Percentiles rank a stretch among this genome's conserved stretches.
phyloP scores from a whole-genome alignment of 2,113 vertebrate genomes.

The Prionailurus bengalensis region DNA sequence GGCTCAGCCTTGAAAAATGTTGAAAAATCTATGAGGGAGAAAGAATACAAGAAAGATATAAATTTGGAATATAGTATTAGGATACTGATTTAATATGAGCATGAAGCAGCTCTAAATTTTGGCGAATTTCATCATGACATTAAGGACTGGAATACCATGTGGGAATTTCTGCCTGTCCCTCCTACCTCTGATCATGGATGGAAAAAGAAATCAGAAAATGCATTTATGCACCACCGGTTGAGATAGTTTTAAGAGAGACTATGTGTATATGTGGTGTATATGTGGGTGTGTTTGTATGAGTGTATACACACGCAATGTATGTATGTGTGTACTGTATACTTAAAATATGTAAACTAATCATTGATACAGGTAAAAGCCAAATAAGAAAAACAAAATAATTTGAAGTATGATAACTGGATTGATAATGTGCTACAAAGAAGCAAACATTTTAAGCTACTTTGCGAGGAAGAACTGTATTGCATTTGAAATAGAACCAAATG shows the following conservation, averaged over 20 bases:
- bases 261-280: not conserved
- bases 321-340: not conserved
- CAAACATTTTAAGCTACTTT: not conserved
- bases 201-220: not conserved
- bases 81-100: not conserved
- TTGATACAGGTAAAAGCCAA: not conserved
- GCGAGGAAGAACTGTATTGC: not conserved
- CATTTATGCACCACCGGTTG: not conserved
- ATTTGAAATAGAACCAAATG: slow-evolving; percentile 44
- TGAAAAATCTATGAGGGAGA: not conserved
- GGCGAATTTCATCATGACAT: not conserved
- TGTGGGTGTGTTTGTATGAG: not conserved
- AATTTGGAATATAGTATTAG: not conserved
- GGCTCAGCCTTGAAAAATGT: not conserved
- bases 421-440: not conserved
- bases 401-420: not conserved
- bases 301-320: not conserved
- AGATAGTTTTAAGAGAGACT: not conserved
- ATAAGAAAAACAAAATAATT: not conserved
- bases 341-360: not conserved
- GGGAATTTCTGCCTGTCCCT: not conserved
- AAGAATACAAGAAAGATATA: not conserved
- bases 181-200: not conserved
- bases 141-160: not conserved
- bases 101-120: not conserved